A percentile compares a stretch with the other conserved stretches of the same genome.
Evolutionary conservation across 2,888 invertebrate species (phyloP).

Genomic region (Emmelina monodactyla): DNA sequence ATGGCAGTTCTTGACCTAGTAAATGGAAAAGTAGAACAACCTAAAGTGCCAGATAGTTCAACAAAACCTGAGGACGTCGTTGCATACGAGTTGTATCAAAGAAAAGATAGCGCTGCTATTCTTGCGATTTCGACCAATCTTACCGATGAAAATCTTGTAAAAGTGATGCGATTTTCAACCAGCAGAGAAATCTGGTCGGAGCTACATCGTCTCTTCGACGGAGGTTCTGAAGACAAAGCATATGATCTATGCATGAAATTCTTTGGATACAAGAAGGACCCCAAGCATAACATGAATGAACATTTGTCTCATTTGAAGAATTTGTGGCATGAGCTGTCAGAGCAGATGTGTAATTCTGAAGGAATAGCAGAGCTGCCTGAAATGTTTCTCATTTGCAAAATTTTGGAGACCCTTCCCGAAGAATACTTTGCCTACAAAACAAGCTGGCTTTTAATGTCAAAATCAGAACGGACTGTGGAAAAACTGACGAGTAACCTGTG

Average conservation of each 20-base stretch:
- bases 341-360: neutral
- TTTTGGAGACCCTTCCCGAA: conserved; percentile 9
- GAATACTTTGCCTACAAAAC: conserved; percentile 5
- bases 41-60: neutral
- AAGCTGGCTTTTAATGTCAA: conserved; percentile 3
- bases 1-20: neutral
- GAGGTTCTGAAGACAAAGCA: neutral
- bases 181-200: neutral
- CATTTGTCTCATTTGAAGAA: neutral
- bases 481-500: conserved; percentile 7
- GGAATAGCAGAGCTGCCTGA: conserved; percentile 3
- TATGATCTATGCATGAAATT: conserved; percentile 4
- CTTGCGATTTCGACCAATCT: conserved; percentile 1
- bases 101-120: neutral
- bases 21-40: neutral
- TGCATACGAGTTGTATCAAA: neutral
- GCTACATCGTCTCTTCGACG: conserved; percentile 3
- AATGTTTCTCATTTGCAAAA: conserved; percentile 8
- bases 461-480: conserved; percentile 6
- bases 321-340: neutral
- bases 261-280: conserved; percentile 2
- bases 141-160: conserved; percentile 2
- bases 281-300: neutral
- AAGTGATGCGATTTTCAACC: conserved; percentile 2
- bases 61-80: neutral